phyloP scores from a whole-genome alignment of 30 jellyfish, hydroid and myxozoan species.

The Mastigias papua region DNA sequence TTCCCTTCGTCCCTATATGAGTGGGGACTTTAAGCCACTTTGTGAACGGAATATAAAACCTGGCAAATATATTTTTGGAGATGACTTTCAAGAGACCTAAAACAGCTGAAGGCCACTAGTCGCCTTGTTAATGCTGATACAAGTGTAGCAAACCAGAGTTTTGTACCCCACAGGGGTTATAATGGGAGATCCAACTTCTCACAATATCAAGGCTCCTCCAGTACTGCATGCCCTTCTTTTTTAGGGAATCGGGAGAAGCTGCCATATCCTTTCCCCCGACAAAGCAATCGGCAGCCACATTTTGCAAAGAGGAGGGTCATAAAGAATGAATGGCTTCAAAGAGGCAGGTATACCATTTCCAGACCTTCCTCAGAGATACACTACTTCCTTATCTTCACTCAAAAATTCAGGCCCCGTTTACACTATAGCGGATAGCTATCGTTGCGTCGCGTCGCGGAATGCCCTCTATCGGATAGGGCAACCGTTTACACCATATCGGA shows the following conservation, averaged over 20 bases:
- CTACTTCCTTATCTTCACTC: not conserved
- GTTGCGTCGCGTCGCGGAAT: too few species aligned
- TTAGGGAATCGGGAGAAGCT: not conserved
- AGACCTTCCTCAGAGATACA: not conserved
- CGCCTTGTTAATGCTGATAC: not conserved
- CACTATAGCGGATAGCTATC: too few species aligned
- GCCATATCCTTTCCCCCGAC: not conserved
- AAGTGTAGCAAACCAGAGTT: not conserved
- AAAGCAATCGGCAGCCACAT: not conserved
- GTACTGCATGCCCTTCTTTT: too few species aligned
- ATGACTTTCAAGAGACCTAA: not conserved
- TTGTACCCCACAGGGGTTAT: not conserved
- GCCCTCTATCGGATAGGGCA: too few species aligned
- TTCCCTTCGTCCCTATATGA: too few species aligned
- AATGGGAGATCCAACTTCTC: not conserved
- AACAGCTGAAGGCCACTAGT: not conserved
- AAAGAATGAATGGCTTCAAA: not conserved
- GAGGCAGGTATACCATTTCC: constrained; percentile 18
- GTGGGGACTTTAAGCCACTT: too few species aligned
- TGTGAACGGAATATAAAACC: too few species aligned
- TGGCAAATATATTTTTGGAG: not conserved
- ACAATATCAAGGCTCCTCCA: not conserved
- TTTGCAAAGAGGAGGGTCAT: constrained; percentile 5
- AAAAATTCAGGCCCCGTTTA: too few species aligned
- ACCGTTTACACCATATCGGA: too few species aligned